Evolutionary conservation across 2,888 invertebrate genomes (phyloP).

Genomic region (Synergus japonicus): DNA sequence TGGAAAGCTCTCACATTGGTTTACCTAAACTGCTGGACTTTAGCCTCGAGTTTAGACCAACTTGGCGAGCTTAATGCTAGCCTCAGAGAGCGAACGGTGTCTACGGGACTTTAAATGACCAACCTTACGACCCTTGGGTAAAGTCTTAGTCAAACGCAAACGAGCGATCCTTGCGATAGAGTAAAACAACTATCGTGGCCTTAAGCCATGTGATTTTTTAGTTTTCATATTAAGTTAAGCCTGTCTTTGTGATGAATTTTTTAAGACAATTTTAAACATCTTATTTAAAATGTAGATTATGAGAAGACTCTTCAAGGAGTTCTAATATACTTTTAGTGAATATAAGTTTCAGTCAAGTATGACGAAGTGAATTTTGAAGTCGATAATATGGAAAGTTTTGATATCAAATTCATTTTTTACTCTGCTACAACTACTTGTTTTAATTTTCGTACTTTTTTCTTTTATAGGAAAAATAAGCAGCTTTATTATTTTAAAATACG

Average conservation of each 20-base stretch:
- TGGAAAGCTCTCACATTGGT: constrained; percentile 33
- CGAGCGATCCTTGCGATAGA: constrained; percentile 4
- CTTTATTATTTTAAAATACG: no score
- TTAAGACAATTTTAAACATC: neutral
- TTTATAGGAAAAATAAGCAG: no score
- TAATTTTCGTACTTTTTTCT: no score
- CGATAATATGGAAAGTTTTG: no score
- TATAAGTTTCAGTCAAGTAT: neutral
- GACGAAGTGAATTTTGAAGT: neutral
- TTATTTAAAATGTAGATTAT: neutral
- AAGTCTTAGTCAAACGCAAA: constrained; percentile 34
- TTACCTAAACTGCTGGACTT: constrained; percentile 38
- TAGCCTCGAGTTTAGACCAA: constrained; percentile 25
- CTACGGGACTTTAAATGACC: constrained; percentile 26
- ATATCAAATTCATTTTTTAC: neutral
- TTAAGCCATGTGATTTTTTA: neutral
- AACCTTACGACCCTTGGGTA: constrained; percentile 26
- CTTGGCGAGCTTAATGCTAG: constrained; percentile 33
- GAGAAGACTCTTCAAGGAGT: neutral
- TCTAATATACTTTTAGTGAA: neutral
- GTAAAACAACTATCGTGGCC: neutral
- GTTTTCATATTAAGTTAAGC: neutral
- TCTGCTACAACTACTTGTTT: neutral
- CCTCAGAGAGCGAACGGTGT: constrained; percentile 21
- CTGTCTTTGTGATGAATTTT: neutral